Evolutionary conservation across 2,797 vertebrate species (phyloP).

Genomic region (Thamnophis elegans): DNA sequence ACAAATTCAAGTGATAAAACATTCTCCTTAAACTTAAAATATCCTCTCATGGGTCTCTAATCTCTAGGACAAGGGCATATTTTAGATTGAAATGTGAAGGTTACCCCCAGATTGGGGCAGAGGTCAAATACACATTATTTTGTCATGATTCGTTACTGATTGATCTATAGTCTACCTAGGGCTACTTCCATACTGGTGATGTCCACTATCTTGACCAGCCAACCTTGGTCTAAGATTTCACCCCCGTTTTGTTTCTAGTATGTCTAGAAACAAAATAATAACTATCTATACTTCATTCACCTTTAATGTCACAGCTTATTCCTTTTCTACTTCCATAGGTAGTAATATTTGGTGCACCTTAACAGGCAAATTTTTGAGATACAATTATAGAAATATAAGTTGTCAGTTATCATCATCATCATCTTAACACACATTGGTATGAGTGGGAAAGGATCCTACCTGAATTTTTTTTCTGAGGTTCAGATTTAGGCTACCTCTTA

Average conservation of each 20-base stretch:
- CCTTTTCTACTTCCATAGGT: background rate
- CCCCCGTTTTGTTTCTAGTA: background rate
- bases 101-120: background rate
- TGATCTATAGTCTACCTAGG: background rate
- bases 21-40: constrained; percentile 14
- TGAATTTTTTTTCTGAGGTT: background rate
- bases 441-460: background rate
- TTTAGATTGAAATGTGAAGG: background rate
- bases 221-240: background rate
- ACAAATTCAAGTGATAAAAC: constrained; percentile 7
- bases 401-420: background rate
- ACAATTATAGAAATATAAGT: too few relatives aligned
- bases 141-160: background rate
- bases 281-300: background rate
- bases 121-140: background rate
- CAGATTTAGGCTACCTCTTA: background rate
- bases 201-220: background rate
- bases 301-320: background rate
- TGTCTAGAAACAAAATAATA: background rate
- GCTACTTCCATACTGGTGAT: too few relatives aligned
- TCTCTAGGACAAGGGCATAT: background rate
- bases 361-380: background rate
- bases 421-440: background rate
- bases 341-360: background rate
- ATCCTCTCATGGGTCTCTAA: background rate